Evolutionary conservation across 2,888 invertebrate species (phyloP).

Genomic region (Lutraria lutraria): DNA sequence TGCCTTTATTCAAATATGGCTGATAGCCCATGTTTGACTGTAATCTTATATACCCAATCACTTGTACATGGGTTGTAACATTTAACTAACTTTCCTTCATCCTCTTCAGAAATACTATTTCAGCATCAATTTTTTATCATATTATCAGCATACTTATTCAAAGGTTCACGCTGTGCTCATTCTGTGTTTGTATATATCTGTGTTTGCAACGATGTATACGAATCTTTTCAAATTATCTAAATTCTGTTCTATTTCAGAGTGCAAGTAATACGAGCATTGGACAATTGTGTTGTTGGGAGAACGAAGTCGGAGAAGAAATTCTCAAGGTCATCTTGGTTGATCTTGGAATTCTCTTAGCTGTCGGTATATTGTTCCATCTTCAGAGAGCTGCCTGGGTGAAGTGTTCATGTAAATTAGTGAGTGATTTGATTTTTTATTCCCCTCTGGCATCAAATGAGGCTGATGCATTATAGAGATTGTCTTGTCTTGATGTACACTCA

Average conservation of each 20-base stretch:
- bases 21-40: too few relatives aligned
- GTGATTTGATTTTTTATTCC: not conserved
- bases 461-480: too few relatives aligned
- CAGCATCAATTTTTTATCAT: not conserved
- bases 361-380: conserved; percentile 71
- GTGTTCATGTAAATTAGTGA: conserved; percentile 56
- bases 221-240: not conserved
- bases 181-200: not conserved
- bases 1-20: too few relatives aligned
- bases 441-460: too few relatives aligned
- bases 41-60: too few relatives aligned
- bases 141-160: not conserved
- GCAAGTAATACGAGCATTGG: not conserved
- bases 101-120: too few relatives aligned
- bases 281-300: conserved; percentile 81
- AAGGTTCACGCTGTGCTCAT: not conserved
- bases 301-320: conserved; percentile 80
- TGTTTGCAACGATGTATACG: too few relatives aligned
- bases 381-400: conserved; percentile 72
- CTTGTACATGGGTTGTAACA: too few relatives aligned
- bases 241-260: not conserved
- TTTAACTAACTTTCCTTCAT: too few relatives aligned
- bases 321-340: conserved; percentile 79
- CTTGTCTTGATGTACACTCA: too few relatives aligned
- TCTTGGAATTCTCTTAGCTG: conserved; percentile 72